phyloP scores from a whole-genome alignment of 2,113 vertebrate species.

The Amphiprion ocellaris region DNA sequence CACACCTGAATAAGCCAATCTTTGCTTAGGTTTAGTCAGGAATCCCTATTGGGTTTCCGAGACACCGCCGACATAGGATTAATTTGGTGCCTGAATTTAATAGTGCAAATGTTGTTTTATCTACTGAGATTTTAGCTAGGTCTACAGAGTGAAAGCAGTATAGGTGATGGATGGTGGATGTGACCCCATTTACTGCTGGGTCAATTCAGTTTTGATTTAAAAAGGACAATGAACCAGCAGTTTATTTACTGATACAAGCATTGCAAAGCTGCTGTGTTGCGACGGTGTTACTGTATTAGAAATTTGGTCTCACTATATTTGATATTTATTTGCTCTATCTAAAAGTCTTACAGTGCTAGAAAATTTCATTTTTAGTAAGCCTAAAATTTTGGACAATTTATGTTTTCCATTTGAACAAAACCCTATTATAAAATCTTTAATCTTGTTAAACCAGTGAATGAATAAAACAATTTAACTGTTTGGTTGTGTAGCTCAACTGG shows the following conservation, averaged over 20 bases:
- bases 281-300: neutral
- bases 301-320: neutral
- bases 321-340: neutral
- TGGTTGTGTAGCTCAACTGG: too few species aligned
- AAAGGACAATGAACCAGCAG: neutral
- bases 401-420: too few species aligned
- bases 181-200: constrained; percentile 21
- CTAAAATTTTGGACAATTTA: too few species aligned
- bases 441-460: too few species aligned
- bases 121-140: constrained; percentile 27
- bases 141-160: neutral
- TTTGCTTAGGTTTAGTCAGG: constrained; percentile 63
- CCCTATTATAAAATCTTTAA: too few species aligned
- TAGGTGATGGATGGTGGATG: constrained; percentile 3
- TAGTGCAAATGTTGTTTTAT: constrained; percentile 66
- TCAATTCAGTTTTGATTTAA: neutral
- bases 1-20: constrained; percentile 71
- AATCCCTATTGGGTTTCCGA: constrained; percentile 59
- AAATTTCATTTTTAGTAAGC: constrained; percentile 12
- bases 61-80: constrained; percentile 44
- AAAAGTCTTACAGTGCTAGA: neutral
- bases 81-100: constrained; percentile 51
- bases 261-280: neutral
- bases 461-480: too few species aligned
- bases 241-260: neutral